A percentile compares a stretch with the other conserved stretches of the same genome.
Conservation (phyloP, 2,113 vertebrate species). For the Hippocampus barbouri region DNA sequence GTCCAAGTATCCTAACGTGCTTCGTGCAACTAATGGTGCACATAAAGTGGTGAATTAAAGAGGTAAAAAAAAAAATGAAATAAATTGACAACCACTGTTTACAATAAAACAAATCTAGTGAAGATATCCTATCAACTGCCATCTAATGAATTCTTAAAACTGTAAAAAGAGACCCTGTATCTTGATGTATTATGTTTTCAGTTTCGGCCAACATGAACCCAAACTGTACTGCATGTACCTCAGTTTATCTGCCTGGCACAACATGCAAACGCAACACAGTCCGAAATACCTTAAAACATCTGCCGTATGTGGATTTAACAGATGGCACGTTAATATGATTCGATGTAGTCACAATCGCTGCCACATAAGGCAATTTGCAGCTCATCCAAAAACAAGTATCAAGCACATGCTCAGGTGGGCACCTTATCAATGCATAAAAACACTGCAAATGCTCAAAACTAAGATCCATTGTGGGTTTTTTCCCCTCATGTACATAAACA, state of each 20-base stretch:
- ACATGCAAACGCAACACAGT: not conserved
- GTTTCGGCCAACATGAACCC: too few species aligned
- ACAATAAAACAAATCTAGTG: too few species aligned
- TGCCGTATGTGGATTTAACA: not conserved
- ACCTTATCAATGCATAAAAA: not conserved
- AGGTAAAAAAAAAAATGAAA: too few species aligned
- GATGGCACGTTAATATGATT: constrained; percentile 2
- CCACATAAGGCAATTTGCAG: not conserved
- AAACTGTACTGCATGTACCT: too few species aligned
- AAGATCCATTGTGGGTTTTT: not conserved
- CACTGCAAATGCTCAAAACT: not conserved
- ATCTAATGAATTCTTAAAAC: too few species aligned
- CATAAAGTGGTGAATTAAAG: too few species aligned
- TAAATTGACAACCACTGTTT: too few species aligned
- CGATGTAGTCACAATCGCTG: constrained; percentile 1
- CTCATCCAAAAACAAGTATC: not conserved
- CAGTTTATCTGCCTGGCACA: not conserved
- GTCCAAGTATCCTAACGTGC: not conserved
- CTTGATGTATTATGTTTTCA: too few species aligned
- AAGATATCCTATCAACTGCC: too few species aligned
- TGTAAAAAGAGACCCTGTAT: too few species aligned
- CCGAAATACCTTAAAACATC: not conserved
- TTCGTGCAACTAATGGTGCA: too few species aligned
- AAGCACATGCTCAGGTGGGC: not conserved
- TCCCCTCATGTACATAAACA: too few species aligned